Evolutionary conservation across 2,797 vertebrate genomes (phyloP).

Genomic region (Diglossa cyanea): DNA sequence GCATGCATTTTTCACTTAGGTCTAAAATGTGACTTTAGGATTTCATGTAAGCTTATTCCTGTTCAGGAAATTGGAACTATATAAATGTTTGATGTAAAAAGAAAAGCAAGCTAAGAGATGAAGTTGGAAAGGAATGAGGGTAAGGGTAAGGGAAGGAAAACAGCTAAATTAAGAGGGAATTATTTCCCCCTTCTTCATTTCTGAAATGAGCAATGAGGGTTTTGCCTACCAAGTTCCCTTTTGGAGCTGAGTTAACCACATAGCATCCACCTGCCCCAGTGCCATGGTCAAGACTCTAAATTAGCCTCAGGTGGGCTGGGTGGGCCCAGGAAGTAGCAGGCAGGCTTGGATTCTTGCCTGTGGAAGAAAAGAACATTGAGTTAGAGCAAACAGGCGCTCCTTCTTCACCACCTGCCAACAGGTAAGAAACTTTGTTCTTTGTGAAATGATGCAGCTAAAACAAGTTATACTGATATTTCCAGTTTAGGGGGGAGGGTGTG

Average conservation of each 20-base stretch:
- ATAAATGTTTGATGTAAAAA: not conserved
- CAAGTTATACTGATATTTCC: not conserved
- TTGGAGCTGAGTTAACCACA: not conserved
- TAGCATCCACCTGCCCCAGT: not conserved
- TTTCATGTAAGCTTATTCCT: not conserved
- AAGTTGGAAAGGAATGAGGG: not conserved
- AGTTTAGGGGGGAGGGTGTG: not conserved
- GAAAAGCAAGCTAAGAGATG: not conserved
- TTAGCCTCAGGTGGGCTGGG: not conserved
- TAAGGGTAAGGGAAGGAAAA: not conserved
- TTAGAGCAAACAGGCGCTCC: not conserved
- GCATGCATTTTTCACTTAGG: not conserved
- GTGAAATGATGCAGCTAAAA: fast-evolving
- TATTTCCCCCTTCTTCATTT: not conserved
- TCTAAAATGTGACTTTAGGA: not conserved
- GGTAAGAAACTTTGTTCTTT: not conserved
- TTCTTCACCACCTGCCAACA: not conserved
- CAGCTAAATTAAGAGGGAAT: not conserved
- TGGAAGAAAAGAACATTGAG: fast-evolving
- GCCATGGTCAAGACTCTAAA: not conserved
- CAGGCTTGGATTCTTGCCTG: not conserved
- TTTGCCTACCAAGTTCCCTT: not conserved
- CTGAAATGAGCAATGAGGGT: not conserved
- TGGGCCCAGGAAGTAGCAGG: not conserved
- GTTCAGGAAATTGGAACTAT: not conserved